Percentiles rank a stretch among this genome's conserved stretches.
phyloP scores from a whole-genome alignment of 37 sponge, comb jelly and placozoan genomes.

The Geodia barretti region DNA sequence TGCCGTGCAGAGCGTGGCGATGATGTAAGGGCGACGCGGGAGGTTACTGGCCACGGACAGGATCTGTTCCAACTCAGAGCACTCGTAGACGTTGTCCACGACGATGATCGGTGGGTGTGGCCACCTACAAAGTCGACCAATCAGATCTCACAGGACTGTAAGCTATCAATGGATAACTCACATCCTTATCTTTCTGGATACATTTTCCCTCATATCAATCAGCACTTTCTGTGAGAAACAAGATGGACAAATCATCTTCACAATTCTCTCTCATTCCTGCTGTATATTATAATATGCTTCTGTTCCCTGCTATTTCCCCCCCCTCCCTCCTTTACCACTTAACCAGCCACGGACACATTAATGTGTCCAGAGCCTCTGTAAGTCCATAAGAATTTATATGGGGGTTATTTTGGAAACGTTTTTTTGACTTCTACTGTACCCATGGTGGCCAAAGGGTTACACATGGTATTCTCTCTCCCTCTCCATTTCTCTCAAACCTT shows the following conservation, averaged over 20 bases:
- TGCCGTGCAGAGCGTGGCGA: conserved; percentile 59
- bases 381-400: no score
- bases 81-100: conserved; percentile 62
- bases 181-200: conserved; percentile 16
- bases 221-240: not conserved
- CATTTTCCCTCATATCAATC: conserved; percentile 42
- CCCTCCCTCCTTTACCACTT: no score
- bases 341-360: no score
- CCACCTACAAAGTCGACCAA: conserved; percentile 5
- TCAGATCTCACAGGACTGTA: not conserved
- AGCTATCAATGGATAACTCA: not conserved
- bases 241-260: not conserved
- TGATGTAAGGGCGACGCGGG: conserved; percentile 55
- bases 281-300: no score
- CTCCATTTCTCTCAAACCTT: not conserved
- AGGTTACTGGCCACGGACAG: conserved; percentile 36
- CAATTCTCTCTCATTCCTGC: not conserved
- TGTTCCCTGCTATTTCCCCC: no score
- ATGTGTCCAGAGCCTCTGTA: no score
- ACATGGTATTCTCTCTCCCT: not conserved
- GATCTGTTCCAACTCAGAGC: conserved; percentile 47
- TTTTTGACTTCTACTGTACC: no score
- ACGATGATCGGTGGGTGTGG: conserved; percentile 49
- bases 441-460: no score
- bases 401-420: no score